phyloP scores from a whole-genome alignment of 2,888 invertebrate genomes.

The Neocrepidodera transversa region DNA sequence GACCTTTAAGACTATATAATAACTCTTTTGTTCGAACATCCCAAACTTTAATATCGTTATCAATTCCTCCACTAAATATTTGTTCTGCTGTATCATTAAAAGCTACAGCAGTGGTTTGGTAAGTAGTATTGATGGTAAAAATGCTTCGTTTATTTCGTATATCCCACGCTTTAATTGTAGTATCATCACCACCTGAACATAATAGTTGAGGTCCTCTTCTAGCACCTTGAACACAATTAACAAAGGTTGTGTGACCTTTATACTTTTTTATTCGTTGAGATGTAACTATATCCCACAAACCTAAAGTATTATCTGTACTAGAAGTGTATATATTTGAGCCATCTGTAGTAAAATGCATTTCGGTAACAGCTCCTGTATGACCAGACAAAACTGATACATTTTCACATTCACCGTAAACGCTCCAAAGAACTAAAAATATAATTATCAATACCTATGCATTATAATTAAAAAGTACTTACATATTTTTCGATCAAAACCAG shows the following conservation, averaged over 20 bases:
- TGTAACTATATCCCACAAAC: constrained; percentile 93
- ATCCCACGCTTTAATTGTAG: constrained; percentile 92
- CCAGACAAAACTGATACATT: constrained; percentile 93
- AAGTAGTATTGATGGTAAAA: constrained; percentile 74
- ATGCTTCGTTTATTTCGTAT: constrained; percentile 84
- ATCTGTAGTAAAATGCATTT: constrained; percentile 86
- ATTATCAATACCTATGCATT: not conserved
- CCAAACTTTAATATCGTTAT: constrained; percentile 97
- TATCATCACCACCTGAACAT: constrained; percentile 95
- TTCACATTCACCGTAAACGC: constrained; percentile 97
- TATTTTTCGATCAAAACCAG: constrained; percentile 94
- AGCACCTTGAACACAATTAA: constrained; percentile 78
- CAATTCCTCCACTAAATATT: constrained; percentile 93
- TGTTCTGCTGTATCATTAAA: constrained; percentile 97
- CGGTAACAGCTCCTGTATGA: constrained; percentile 95
- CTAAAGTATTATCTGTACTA: constrained; percentile 93
- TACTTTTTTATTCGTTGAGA: constrained; percentile 88
- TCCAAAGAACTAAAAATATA: constrained; percentile 82
- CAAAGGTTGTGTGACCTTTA: constrained; percentile 82
- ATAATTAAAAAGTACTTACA: constrained; percentile 71
- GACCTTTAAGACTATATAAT: constrained; percentile 86
- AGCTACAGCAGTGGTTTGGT: constrained; percentile 83
- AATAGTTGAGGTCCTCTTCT: constrained; percentile 89
- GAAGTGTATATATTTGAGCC: constrained; percentile 88
- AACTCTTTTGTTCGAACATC: constrained; percentile 90